A percentile compares a stretch with the other conserved stretches of the same genome.
phyloP scores from a whole-genome alignment of 2,113 vertebrate genomes.

The Struthio camelus region DNA sequence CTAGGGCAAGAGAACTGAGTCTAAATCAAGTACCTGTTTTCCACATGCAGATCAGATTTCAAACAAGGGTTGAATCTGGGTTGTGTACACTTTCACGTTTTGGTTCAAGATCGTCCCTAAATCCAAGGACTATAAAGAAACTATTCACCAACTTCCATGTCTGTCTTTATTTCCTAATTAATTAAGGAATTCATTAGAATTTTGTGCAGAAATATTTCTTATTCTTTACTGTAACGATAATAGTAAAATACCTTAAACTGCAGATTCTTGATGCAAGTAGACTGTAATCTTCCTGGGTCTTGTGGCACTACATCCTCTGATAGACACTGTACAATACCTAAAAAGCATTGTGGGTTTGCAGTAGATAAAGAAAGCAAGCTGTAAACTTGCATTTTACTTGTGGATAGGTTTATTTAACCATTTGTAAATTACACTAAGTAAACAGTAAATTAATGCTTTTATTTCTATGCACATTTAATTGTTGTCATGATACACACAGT shows the following conservation, averaged over 20 bases:
- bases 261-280: neutral
- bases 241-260: neutral
- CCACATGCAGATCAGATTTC: neutral
- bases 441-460: neutral
- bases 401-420: constrained; percentile 41
- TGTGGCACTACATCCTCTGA: neutral
- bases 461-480: neutral
- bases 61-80: neutral
- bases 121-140: neutral
- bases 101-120: neutral
- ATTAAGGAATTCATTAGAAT: neutral
- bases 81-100: neutral
- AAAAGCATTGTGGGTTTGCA: neutral
- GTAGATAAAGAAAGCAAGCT: neutral
- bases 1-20: neutral
- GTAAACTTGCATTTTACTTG: neutral
- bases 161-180: neutral
- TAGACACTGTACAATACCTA: neutral
- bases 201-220: neutral
- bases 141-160: neutral
- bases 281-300: neutral
- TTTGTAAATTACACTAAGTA: neutral
- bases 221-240: neutral
- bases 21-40: neutral
- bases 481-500: neutral